Percentiles rank a stretch among this genome's conserved stretches.
These are phyloP conservation scores for Teleiodes luculella DNA, from an alignment of 2,888 invertebrate species.

Conservation along the genomic window DNA sequence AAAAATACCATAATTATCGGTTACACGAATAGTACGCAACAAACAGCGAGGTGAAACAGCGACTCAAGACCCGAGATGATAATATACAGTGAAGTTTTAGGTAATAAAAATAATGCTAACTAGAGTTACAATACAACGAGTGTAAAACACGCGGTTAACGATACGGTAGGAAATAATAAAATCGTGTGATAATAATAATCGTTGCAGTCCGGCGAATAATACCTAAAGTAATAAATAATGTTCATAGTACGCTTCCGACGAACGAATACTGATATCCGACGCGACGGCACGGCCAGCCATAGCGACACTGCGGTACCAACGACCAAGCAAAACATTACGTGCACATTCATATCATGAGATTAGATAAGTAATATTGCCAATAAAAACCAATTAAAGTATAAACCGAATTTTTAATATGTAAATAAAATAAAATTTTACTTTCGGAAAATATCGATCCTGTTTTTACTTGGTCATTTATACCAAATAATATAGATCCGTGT, in stretches of 20 bases:
- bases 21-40: constrained; percentile 31
- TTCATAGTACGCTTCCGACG: constrained; percentile 27
- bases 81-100: constrained; percentile 58
- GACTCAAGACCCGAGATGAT: constrained; percentile 39
- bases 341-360: too few relatives aligned
- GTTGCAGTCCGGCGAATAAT: constrained; percentile 35
- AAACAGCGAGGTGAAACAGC: constrained; percentile 28
- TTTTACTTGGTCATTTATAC: too few relatives aligned
- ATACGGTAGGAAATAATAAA: constrained; percentile 11
- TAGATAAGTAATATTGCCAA: too few relatives aligned
- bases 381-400: too few relatives aligned
- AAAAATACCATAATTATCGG: constrained; percentile 45
- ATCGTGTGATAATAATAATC: constrained; percentile 14
- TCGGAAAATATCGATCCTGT: too few relatives aligned
- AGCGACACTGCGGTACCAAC: constrained; percentile 25
- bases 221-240: constrained; percentile 46
- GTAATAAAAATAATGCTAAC: constrained; percentile 64
- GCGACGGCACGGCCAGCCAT: constrained; percentile 14
- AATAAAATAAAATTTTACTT: too few relatives aligned
- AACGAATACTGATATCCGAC: constrained; percentile 32
- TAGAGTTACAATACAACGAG: constrained; percentile 16
- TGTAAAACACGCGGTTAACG: constrained; percentile 12
- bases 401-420: too few relatives aligned
- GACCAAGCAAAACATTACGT: too few relatives aligned
- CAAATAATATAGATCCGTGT: too few relatives aligned